phyloP scores from a whole-genome alignment of 2,113 vertebrate genomes.

The Zosterops pallidus region DNA sequence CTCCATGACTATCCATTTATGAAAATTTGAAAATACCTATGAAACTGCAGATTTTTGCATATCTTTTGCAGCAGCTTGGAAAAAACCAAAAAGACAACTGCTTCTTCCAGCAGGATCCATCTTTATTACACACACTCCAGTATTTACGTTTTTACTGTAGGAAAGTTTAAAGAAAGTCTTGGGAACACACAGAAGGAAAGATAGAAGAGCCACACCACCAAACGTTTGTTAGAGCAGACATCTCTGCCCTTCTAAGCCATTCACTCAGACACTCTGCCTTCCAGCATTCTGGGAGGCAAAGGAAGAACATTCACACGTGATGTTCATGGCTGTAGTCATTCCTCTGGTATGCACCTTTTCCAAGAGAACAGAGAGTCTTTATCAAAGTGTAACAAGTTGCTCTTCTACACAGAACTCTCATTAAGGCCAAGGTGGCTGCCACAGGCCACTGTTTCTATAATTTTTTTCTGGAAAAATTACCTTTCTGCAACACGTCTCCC shows the following conservation, averaged over 20 bases:
- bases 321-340: neutral
- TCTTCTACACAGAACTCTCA: accelerated
- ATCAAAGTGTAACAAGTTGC: neutral
- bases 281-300: neutral
- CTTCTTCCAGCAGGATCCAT: neutral
- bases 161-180: neutral
- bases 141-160: neutral
- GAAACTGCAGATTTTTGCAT: neutral
- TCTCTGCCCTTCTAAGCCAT: neutral
- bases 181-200: neutral
- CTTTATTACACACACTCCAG: no score
- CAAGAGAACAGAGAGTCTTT: neutral
- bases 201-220: neutral
- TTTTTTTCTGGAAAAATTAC: neutral
- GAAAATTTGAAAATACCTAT: neutral
- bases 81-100: neutral
- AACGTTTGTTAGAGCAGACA: neutral
- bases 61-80: neutral
- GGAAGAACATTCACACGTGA: accelerated
- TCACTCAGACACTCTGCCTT: neutral
- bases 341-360: neutral
- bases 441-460: neutral
- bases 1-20: neutral
- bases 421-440: no score
- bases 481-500: neutral